phyloP scores from a whole-genome alignment of 2,113 vertebrate species.

The Albula goreensis region DNA sequence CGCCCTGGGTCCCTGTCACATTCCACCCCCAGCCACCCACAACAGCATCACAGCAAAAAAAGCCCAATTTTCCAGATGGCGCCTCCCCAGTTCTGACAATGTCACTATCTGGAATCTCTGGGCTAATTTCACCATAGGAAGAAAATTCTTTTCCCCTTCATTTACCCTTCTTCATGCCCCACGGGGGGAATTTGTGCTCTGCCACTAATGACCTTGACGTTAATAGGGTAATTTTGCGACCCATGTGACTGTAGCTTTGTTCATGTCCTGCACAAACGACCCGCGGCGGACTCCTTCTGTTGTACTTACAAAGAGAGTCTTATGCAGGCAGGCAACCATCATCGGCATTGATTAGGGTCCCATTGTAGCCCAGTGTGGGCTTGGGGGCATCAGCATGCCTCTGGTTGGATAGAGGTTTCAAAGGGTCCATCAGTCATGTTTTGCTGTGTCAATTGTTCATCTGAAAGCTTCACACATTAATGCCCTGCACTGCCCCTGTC shows the following conservation, averaged over 20 bases:
- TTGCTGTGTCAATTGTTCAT: not conserved
- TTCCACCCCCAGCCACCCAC: not conserved
- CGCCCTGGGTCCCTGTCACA: not conserved
- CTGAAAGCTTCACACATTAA: not conserved
- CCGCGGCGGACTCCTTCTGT: not conserved
- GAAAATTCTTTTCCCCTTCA: not conserved
- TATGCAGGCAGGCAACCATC: constrained; percentile 11
- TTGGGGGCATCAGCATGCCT: not conserved
- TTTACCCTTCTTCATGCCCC: not conserved
- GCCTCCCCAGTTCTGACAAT: constrained; percentile 12
- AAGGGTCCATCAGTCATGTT: not conserved
- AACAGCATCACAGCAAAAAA: not conserved
- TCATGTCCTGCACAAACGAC: constrained; percentile 23
- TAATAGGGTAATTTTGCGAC: constrained; percentile 34
- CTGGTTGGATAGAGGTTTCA: not conserved
- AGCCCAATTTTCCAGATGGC: not conserved
- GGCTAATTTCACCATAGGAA: constrained; percentile 23
- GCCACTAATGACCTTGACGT: constrained; percentile 23
- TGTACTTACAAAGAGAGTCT: not conserved
- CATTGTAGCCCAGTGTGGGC: not conserved
- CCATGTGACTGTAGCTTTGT: constrained; percentile 30
- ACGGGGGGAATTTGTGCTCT: constrained; percentile 25
- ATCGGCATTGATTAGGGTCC: constrained; percentile 25
- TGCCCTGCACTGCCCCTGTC: not conserved
- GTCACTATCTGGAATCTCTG: constrained; percentile 13